Evolutionary conservation across 1,140 invertebrate genomes (phyloP), one percentile per base, ranked within the genome.

Genomic region (Drosophila sp.): DNA sequence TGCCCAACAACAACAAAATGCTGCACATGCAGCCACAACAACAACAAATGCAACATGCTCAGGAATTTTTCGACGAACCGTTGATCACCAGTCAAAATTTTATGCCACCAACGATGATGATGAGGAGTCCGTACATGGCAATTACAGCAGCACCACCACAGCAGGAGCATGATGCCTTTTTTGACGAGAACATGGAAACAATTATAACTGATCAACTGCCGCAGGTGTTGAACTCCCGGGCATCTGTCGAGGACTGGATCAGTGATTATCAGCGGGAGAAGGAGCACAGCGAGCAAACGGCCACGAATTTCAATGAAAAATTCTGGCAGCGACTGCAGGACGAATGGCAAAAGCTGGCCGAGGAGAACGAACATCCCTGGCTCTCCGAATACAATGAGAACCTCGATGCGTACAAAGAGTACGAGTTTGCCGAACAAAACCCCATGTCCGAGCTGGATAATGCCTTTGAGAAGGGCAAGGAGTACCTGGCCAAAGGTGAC

Each of bases 351-450:
- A 94, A 96, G 79, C 92, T 95, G 41, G 93, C 95, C 14, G 92
- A 93, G 1, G 92, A 93, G 32, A 91, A 92, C 8, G 93, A 93
- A 13, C 94, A 95, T 91, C 94, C 95, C 0, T 96, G 95, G 95
- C 86, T 95, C 14, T 93, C 93, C 6, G 95, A 96, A 71, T 95
- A 94, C 69, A 93, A 94, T 63, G 93, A 93, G 34, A 94, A 93
- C 79, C 93, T 94, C 66, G 94, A 95, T 75, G 94, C 94, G 2
- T 95, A 94, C 80, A 95, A 95, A 82, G 94, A 94, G 83, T 99
- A 99, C 91, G 93, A 93, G 73, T 99, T 98, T 93, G 94, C 94
- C 48, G 94, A 96, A 80, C 95, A 97, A 53, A 99, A 99, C 94
- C 96, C 97, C 7, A 95, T 98, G 95, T 93, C 94, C 56, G 94